Evolutionary conservation across 92 coral and sea anemone genomes (phyloP).

Genomic region (Pocillopora meandrina): DNA sequence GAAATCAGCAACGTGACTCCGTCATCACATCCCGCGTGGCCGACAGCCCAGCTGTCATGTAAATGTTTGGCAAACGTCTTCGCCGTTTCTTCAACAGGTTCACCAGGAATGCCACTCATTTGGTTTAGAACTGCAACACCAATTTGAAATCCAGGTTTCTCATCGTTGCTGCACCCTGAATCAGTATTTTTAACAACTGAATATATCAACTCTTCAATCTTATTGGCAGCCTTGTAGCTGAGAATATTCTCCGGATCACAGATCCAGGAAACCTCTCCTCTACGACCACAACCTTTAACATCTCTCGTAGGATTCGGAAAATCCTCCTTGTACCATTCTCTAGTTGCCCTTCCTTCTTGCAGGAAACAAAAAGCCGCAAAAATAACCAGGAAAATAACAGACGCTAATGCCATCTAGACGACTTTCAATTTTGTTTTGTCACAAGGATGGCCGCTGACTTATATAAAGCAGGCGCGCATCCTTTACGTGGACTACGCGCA

Average conservation of each 20-base stretch:
- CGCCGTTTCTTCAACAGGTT: constrained; percentile 49
- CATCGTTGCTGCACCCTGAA: constrained; percentile 67
- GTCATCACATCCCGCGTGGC: constrained; percentile 72
- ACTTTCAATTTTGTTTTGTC: constrained; percentile 1
- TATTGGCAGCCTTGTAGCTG: constrained; percentile 71
- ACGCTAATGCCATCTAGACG: neutral
- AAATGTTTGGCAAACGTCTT: constrained; percentile 65
- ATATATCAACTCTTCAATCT: constrained; percentile 64
- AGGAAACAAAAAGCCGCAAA: neutral
- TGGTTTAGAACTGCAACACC: constrained; percentile 76
- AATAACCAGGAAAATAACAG: neutral
- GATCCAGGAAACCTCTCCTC: constrained; percentile 81
- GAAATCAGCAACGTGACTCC: constrained; percentile 83
- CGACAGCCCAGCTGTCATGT: constrained; percentile 85
- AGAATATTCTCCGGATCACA: constrained; percentile 78
- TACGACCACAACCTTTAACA: constrained; percentile 70
- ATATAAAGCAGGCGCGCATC: constrained; percentile 7
- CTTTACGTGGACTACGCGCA: constrained; percentile 9
- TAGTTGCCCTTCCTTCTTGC: neutral
- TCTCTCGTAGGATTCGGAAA: constrained; percentile 83
- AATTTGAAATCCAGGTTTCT: constrained; percentile 73
- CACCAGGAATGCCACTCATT: constrained; percentile 47
- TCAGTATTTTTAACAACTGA: constrained; percentile 60
- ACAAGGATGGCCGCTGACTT: constrained; percentile 14
- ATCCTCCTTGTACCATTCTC: constrained; percentile 65